A percentile compares a stretch with the other conserved stretches of the same genome.
These are phyloP conservation scores for Stegostoma tigrinum DNA, from an alignment of 2,113 vertebrate genomes.

Conservation along the genomic window DNA sequence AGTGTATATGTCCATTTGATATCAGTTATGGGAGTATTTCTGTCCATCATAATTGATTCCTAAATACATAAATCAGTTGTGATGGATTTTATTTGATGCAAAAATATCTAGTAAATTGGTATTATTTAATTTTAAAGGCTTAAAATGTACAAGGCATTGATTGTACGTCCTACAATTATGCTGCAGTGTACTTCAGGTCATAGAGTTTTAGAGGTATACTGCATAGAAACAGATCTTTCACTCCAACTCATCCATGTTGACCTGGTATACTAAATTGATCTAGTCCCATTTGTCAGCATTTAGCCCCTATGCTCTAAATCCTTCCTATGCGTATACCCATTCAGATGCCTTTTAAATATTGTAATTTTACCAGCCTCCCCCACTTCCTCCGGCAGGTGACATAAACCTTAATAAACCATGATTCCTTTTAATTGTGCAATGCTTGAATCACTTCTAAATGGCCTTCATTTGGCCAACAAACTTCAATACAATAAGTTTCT, in stretches of 20 bases:
- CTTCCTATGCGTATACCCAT: too few relatives aligned
- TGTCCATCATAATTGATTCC: neutral
- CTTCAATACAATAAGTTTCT: neutral
- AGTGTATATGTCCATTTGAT: neutral
- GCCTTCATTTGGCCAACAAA: neutral
- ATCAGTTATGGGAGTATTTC: neutral
- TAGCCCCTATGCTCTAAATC: too few relatives aligned
- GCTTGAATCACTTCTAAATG: too few relatives aligned
- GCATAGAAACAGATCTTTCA: too few relatives aligned
- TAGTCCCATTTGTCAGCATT: too few relatives aligned
- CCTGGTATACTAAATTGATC: too few relatives aligned
- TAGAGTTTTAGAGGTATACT: neutral
- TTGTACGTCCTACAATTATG: neutral
- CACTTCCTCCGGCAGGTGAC: too few relatives aligned
- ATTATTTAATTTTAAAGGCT: neutral
- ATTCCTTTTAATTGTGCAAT: neutral
- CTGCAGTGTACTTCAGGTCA: neutral
- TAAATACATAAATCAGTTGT: neutral
- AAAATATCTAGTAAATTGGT: neutral
- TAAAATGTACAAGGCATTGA: neutral
- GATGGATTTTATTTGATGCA: neutral
- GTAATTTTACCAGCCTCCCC: too few relatives aligned
- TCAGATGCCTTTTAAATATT: too few relatives aligned
- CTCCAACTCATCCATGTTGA: too few relatives aligned
- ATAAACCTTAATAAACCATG: neutral